Evolutionary conservation across 2,113 vertebrate genomes (phyloP).

Genomic region (Hucho hucho): DNA sequence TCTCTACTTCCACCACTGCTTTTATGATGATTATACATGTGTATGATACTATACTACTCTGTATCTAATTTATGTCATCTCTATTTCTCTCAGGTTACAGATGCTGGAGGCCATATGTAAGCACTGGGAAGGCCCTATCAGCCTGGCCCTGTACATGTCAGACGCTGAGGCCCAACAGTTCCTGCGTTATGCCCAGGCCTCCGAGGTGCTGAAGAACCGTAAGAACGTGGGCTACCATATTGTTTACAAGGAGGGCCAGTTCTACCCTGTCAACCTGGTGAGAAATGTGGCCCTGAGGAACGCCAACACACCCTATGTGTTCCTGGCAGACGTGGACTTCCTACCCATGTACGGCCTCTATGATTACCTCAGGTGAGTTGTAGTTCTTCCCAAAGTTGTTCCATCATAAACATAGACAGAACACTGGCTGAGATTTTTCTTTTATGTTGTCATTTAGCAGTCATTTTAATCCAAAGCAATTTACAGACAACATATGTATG

Average conservation of each 20-base stretch:
- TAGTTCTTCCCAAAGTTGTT: too few species aligned
- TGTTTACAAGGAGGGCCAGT: slow-evolving; percentile 93
- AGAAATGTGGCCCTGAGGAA: slow-evolving; percentile 90
- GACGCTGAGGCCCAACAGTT: slow-evolving; percentile 96
- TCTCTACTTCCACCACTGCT: too few species aligned
- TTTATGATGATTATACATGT: too few species aligned
- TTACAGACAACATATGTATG: too few species aligned
- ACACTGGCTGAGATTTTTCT: too few species aligned
- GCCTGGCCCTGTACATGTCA: slow-evolving; percentile 94
- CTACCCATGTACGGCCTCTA: slow-evolving; percentile 94
- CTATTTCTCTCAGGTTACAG: slow-evolving; percentile 79
- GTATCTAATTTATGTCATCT: not conserved
- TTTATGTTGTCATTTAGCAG: too few species aligned
- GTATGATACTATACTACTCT: too few species aligned
- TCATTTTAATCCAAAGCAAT: too few species aligned
- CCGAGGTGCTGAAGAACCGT: slow-evolving; percentile 85
- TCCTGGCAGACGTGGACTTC: slow-evolving; percentile 94
- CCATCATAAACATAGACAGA: too few species aligned
- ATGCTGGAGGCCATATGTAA: slow-evolving; percentile 96
- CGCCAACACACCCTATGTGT: slow-evolving; percentile 89
- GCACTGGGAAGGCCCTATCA: slow-evolving; percentile 97
- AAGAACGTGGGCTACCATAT: slow-evolving; percentile 92
- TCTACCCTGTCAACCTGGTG: slow-evolving; percentile 94
- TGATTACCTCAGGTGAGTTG: slow-evolving; percentile 88
- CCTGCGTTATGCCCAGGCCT: slow-evolving; percentile 89